phyloP scores from a whole-genome alignment of 1,140 invertebrate species.

The Drosophila biarmipes region DNA sequence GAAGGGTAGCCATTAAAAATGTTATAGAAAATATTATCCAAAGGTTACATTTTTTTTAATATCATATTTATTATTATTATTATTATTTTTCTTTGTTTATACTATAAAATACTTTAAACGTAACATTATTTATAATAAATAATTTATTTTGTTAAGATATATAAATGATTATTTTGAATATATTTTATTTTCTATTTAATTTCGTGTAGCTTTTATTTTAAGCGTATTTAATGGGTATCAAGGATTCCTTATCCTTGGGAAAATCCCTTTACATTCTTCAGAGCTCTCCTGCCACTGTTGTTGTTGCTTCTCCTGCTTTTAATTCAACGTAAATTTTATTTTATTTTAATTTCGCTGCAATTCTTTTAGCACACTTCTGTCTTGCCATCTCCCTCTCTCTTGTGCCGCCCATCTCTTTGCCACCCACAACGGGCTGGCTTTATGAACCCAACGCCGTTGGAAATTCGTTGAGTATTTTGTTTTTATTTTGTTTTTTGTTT shows the following conservation, averaged over 20 bases:
- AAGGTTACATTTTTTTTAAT: background rate
- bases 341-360: constrained; percentile 81
- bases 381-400: background rate
- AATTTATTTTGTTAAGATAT: background rate
- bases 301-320: constrained; percentile 58
- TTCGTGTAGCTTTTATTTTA: background rate
- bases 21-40: background rate
- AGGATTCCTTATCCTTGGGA: background rate
- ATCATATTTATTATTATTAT: background rate
- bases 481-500: constrained; percentile 15
- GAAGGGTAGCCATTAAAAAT: no score
- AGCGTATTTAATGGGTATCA: background rate
- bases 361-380: constrained; percentile 66
- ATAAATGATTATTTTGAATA: background rate
- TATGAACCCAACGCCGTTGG: constrained; percentile 36
- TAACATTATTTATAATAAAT: no score
- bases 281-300: constrained; percentile 1
- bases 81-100: no score
- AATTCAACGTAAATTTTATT: constrained; percentile 83
- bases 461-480: constrained; percentile 20
- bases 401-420: background rate
- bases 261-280: constrained; percentile 17
- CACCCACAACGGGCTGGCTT: constrained; percentile 13
- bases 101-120: no score
- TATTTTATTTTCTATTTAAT: background rate